These are phyloP conservation scores for Matsumurasca onukii DNA, from an alignment of 1,140 invertebrate genomes.

Conservation along the genomic window DNA sequence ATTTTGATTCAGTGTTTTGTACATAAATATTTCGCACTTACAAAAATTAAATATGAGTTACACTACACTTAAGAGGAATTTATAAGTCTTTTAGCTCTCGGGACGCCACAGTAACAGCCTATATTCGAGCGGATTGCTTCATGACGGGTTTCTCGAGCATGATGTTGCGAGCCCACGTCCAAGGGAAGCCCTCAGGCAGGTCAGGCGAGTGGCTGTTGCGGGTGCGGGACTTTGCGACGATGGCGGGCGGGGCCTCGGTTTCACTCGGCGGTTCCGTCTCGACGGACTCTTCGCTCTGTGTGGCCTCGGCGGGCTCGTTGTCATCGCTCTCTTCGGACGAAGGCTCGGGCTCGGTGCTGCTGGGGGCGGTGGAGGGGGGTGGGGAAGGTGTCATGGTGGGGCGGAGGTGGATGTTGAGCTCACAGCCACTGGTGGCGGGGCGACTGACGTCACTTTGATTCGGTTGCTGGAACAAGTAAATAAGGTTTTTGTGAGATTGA, in stretches of 20 bases:
- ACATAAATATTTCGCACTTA: conserved; percentile 18
- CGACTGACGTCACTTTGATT: conserved; percentile 11
- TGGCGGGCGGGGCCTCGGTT: background rate
- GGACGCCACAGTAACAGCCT: background rate
- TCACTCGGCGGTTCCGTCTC: conserved; percentile 4
- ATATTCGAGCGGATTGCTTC: conserved; percentile 16
- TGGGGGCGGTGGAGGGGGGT: conserved; percentile 53
- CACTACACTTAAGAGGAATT: background rate
- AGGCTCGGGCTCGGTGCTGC: conserved; percentile 42
- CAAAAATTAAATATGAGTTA: conserved; percentile 20
- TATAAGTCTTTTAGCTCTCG: conserved; percentile 22
- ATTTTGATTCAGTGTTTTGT: conserved; percentile 21
- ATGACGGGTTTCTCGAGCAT: conserved; percentile 43
- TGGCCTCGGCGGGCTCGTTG: conserved; percentile 15
- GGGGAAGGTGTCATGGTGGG: conserved; percentile 49
- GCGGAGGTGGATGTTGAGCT: background rate
- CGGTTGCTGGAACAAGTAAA: conserved; percentile 5
- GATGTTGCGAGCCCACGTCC: conserved; percentile 44
- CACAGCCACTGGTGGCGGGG: conserved; percentile 17
- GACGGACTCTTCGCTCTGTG: conserved; percentile 10
- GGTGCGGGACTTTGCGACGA: background rate
- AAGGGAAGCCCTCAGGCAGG: conserved; percentile 33
- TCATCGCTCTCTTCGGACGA: background rate
- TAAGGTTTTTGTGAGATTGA: background rate
- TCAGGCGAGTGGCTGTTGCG: background rate